Conservation (phyloP, 2,797 vertebrate genomes). For the Lepilemur ruficaudatus region DNA sequence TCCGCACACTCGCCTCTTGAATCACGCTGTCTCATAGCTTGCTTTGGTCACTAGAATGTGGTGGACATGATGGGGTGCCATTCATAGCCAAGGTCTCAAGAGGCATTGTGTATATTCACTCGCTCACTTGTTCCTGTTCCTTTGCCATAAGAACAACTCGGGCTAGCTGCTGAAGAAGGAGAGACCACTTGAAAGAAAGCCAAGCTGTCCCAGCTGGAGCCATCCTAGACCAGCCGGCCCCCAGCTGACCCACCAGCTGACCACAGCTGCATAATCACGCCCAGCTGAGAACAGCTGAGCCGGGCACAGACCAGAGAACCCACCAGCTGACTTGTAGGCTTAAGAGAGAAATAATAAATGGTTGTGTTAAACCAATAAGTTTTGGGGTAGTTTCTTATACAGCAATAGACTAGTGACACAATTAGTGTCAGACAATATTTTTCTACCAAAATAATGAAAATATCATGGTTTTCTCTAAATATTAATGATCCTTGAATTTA, state of each 20-base stretch:
- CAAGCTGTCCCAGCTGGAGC: not conserved
- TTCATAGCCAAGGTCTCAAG: not conserved
- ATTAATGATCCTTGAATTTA: conserved; percentile 1
- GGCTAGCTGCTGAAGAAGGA: not conserved
- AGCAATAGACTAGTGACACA: not conserved
- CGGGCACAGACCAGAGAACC: not conserved
- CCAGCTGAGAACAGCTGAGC: not conserved
- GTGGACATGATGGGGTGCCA: not conserved
- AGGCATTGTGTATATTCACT: not conserved
- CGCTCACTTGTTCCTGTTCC: not conserved
- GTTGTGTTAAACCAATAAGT: not conserved
- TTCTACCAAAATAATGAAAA: conserved; percentile 6
- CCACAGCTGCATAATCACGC: not conserved
- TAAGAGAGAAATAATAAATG: not conserved
- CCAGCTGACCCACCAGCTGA: not conserved
- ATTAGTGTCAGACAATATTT: not conserved
- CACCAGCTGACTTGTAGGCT: not conserved
- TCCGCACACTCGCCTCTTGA: not conserved
- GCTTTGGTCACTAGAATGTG: not conserved
- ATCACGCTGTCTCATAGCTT: not conserved
- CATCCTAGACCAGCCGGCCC: not conserved
- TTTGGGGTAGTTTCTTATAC: not conserved
- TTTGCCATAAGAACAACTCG: not conserved
- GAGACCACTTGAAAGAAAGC: not conserved
- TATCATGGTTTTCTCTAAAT: not conserved